These are phyloP conservation scores for Hipposideros larvatus DNA, from an alignment of 2,797 vertebrate genomes.

Conservation along the genomic window DNA sequence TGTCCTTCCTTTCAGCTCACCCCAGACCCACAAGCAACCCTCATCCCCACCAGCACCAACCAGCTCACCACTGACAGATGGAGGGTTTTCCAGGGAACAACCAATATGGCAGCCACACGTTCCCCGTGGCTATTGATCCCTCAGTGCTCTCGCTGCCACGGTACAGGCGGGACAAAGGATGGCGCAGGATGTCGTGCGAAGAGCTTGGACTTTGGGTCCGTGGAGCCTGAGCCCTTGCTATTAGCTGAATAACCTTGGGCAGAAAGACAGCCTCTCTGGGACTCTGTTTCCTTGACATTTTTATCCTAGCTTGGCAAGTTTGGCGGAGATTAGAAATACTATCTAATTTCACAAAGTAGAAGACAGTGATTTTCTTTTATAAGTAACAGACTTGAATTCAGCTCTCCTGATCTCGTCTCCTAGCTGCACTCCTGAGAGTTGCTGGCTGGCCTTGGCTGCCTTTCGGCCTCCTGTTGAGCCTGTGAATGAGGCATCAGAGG, in stretches of 20 bases:
- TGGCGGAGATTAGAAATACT: not conserved
- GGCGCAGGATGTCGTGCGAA: not conserved
- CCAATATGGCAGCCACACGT: slow-evolving; percentile 84
- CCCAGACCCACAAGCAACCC: not conserved
- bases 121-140: slow-evolving; percentile 85
- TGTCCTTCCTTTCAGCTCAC: not conserved
- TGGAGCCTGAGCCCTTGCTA: accelerated
- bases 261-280: not conserved
- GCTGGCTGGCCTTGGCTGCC: not conserved
- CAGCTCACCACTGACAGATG: not conserved
- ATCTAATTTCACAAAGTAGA: not conserved
- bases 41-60: not conserved
- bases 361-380: not conserved
- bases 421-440: not conserved
- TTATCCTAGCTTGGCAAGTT: not conserved
- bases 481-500: not conserved
- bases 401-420: not conserved
- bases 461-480: not conserved
- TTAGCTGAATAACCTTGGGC: not conserved
- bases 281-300: not conserved
- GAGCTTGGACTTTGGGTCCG: not conserved
- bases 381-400: not conserved
- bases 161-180: slow-evolving; percentile 19
- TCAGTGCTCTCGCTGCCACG: slow-evolving; percentile 85
- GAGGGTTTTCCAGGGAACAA: slow-evolving; percentile 84